Conservation (phyloP, 2,888 invertebrate genomes). For the Euzetes globulus region DNA sequence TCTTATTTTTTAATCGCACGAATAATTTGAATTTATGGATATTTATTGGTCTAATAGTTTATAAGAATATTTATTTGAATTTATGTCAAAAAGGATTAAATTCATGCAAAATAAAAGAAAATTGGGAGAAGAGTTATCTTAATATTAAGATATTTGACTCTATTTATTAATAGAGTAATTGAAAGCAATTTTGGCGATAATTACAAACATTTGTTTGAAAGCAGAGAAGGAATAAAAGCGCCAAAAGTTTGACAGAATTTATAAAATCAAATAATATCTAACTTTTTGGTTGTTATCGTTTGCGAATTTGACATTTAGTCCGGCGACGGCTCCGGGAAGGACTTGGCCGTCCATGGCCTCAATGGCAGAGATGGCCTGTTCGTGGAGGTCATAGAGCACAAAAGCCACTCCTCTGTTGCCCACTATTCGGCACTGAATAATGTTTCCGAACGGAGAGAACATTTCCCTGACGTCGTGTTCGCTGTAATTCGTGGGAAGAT, state of each 20-base stretch:
- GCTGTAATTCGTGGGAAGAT: slow-evolving; percentile 58
- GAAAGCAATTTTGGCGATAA: no score
- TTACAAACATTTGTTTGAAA: no score
- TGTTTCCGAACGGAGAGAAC: slow-evolving; percentile 79
- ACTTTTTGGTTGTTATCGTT: slow-evolving; percentile 58
- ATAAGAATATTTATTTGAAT: no score
- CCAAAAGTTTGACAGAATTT: background rate
- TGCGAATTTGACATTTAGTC: slow-evolving; percentile 73
- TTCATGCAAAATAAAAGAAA: no score
- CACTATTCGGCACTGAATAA: slow-evolving; percentile 82
- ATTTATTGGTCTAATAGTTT: no score
- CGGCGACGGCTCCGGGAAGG: slow-evolving; percentile 72
- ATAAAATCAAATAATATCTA: background rate
- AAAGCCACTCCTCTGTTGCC: slow-evolving; percentile 87
- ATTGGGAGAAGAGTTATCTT: no score
- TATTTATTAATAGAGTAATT: no score
- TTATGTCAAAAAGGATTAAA: no score
- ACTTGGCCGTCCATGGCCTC: slow-evolving; percentile 68
- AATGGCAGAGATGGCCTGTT: slow-evolving; percentile 84
- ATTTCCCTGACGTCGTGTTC: slow-evolving; percentile 74
- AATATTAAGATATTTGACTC: no score
- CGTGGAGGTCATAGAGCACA: slow-evolving; percentile 67
- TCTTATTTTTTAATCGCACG: no score
- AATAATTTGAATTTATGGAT: no score
- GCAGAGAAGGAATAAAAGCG: background rate